phyloP scores from a whole-genome alignment of 2,888 invertebrate species.

The Harpalus rufipes region DNA sequence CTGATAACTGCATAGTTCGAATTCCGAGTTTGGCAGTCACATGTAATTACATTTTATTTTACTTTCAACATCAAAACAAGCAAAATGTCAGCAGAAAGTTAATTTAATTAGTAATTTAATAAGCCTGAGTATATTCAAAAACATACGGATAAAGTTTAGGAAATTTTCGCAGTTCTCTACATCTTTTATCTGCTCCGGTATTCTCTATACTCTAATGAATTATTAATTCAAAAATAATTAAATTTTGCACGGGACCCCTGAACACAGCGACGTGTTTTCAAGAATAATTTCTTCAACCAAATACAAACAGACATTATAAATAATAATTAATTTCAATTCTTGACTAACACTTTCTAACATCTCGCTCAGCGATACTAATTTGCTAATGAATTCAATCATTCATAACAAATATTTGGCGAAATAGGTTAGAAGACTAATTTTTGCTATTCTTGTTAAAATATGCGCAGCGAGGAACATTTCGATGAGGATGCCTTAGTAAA shows the following conservation, averaged over 20 bases:
- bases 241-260: constrained; percentile 9
- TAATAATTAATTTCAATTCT: constrained; percentile 17
- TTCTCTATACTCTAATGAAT: constrained; percentile 34
- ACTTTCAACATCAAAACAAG: neutral
- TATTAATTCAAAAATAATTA: constrained; percentile 44
- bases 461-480: no score
- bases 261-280: neutral
- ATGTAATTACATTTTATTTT: constrained; percentile 3
- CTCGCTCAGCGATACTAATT: neutral
- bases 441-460: neutral
- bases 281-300: constrained; percentile 9
- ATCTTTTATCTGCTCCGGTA: constrained; percentile 32
- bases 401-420: neutral
- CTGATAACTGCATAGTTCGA: constrained; percentile 41
- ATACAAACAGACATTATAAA: constrained; percentile 14
- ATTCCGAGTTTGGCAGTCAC: constrained; percentile 44
- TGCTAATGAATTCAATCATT: neutral
- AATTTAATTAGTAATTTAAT: constrained; percentile 42
- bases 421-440: neutral
- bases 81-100: neutral
- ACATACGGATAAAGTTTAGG: constrained; percentile 9
- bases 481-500: neutral
- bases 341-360: neutral
- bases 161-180: constrained; percentile 8
- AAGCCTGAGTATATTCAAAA: constrained; percentile 1